Evolutionary conservation across 2,888 invertebrate species (phyloP), one percentile per base, ranked within the genome.

Genomic region (Gortyna flavago): DNA sequence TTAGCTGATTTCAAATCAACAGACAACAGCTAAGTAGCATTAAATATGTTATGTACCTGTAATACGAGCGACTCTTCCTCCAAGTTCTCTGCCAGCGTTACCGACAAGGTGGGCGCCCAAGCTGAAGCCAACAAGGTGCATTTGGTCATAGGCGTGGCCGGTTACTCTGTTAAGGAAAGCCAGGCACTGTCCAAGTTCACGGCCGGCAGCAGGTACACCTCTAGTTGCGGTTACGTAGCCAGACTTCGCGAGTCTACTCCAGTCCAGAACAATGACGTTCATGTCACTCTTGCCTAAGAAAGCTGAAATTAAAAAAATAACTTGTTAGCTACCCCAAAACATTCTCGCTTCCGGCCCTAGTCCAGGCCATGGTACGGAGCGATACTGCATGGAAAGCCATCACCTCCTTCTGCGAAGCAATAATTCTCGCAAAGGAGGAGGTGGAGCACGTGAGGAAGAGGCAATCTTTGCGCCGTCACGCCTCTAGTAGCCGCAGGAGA

Each of bases 81-180:
- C 81, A 9, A 93, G 80, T 67, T 88, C 86, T 61, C 92, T 89
- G 2, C 94, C 95, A 81, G 94, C 93, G n/a, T 92, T 93, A 13
- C 94, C 95, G 5, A 92, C 95, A 0, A 95, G 77, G 72, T 96
- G 96, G 51, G 94, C 93, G 1, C 96, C 96, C 68, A 96, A 90
- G 84, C 95, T 95, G 88, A 95, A 94, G 9, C 96, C 96, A 4
- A 95, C 88, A 8, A 96, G 74, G 78, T 96, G 96, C 83, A 95
- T 90, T 69, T 89, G 83, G 35, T 85, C 81, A 41, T 89, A 85
- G 0, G 87, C 77, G 0, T 92, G 90, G 0, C 94, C 93, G 62
- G 92, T 91, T 1, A 83, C 87, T 3, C 62, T 29, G 75, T 89
- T 87, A 0, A 94, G 76, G 88, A 93, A 94, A 29, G 86, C 83